These are phyloP conservation scores for Atractosteus spatula DNA, from an alignment of 2,113 vertebrate species.

Conservation along the genomic window DNA sequence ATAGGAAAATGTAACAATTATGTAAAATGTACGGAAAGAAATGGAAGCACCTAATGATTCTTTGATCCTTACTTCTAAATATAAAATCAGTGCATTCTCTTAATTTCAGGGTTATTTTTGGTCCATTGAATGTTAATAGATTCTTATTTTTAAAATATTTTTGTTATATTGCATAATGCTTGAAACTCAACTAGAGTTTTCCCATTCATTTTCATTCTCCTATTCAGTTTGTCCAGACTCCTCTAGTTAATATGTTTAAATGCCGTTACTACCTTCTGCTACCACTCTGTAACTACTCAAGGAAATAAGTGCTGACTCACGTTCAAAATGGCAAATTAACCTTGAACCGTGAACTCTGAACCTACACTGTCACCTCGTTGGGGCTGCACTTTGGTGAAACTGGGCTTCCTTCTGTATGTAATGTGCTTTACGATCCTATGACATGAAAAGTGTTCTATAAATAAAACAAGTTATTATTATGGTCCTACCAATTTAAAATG, in stretches of 20 bases:
- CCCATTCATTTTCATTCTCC: background rate
- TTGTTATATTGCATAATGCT: slow-evolving; percentile 15
- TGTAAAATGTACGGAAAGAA: background rate
- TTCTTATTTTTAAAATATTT: slow-evolving; percentile 5
- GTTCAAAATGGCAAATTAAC: too few species aligned
- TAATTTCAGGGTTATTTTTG: slow-evolving; percentile 16
- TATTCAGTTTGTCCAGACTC: background rate
- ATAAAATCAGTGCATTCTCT: background rate
- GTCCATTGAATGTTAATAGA: slow-evolving; percentile 13
- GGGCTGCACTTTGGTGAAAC: too few species aligned
- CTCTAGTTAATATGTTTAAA: background rate
- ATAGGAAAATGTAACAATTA: background rate
- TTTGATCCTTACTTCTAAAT: slow-evolving; percentile 2
- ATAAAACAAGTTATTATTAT: too few species aligned
- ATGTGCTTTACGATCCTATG: too few species aligned
- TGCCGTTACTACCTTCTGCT: slow-evolving; percentile 8
- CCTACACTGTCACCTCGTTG: too few species aligned
- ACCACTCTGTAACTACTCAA: slow-evolving; percentile 15
- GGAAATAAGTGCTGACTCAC: background rate
- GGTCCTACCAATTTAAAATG: too few species aligned
- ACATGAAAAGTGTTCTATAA: too few species aligned
- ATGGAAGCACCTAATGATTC: slow-evolving; percentile 5
- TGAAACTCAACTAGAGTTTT: background rate
- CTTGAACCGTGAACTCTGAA: too few species aligned
- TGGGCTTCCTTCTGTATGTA: too few species aligned